phyloP scores from a whole-genome alignment of 2,113 vertebrate genomes.

The Galemys pyrenaicus region DNA sequence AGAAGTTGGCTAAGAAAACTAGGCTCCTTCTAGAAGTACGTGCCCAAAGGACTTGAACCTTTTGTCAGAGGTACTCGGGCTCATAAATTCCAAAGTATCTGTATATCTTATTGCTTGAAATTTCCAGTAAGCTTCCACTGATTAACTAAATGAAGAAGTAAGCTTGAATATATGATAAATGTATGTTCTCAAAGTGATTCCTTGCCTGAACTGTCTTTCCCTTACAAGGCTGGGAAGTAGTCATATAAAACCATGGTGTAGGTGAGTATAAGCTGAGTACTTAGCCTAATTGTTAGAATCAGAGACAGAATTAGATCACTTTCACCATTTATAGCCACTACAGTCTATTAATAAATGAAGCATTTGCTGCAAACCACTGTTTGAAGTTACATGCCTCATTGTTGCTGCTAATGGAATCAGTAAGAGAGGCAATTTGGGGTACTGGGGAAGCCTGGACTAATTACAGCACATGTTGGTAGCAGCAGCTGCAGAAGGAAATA shows the following conservation, averaged over 20 bases:
- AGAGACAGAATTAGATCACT: not conserved
- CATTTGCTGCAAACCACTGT: not conserved
- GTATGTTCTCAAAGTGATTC: not conserved
- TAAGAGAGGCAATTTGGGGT: not conserved
- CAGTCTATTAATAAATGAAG: not conserved
- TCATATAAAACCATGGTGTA: not conserved
- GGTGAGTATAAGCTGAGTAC: not conserved
- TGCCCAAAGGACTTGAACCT: slow-evolving; percentile 10
- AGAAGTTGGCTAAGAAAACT: not conserved
- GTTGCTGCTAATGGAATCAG: slow-evolving; percentile 18
- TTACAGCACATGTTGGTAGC: not conserved
- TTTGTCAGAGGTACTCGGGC: not conserved
- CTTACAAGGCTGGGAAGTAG: not conserved
- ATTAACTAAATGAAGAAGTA: not conserved
- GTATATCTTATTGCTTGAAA: not conserved
- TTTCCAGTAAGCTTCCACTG: not conserved
- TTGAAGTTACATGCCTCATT: slow-evolving; percentile 12
- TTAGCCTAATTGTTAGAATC: not conserved
- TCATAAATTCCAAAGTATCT: not conserved
- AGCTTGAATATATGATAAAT: slow-evolving; percentile 1
- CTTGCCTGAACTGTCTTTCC: not conserved
- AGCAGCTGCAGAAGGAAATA: slow-evolving; percentile 39
- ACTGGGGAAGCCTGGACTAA: slow-evolving; percentile 12
- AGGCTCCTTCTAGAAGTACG: not conserved
- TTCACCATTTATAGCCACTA: not conserved